A percentile compares a stretch with the other conserved stretches of the same genome.
Evolutionary conservation across 23 tunicate species (phyloP).

Genomic region (Ascidia mentula): DNA sequence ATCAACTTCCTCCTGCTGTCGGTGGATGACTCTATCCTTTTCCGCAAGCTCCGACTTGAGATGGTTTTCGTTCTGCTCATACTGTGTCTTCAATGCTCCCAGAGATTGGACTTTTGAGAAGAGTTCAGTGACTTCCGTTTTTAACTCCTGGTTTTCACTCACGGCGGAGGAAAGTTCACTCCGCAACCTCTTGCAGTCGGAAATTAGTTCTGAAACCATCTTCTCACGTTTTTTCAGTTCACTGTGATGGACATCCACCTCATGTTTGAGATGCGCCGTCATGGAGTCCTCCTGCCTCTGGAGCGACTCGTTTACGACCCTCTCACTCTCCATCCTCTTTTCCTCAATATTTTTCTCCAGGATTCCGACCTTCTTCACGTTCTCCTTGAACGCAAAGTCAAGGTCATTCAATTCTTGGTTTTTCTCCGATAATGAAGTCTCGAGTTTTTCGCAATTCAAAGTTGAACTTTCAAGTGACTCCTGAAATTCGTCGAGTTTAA

Average conservation of each 20-base stretch:
- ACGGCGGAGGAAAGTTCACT: slow-evolving; percentile 13
- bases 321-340: not conserved
- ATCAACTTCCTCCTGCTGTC: slow-evolving; percentile 59
- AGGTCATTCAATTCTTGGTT: not conserved
- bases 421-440: not conserved
- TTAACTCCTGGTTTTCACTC: slow-evolving; percentile 11
- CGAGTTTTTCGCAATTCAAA: not conserved
- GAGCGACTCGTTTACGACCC: not conserved
- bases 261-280: not conserved
- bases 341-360: slow-evolving; percentile 16
- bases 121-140: slow-evolving; percentile 12
- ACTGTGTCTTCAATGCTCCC: slow-evolving; percentile 64
- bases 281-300: not conserved
- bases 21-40: slow-evolving; percentile 66
- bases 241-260: slow-evolving; percentile 16
- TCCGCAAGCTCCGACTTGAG: slow-evolving; percentile 82
- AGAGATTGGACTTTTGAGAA: slow-evolving; percentile 51
- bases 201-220: slow-evolving; percentile 65
- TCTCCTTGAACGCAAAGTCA: not conserved
- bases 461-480: not conserved
- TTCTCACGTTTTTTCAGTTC: slow-evolving; percentile 65
- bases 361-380: not conserved
- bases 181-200: slow-evolving; percentile 74
- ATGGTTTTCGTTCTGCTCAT: slow-evolving; percentile 84
- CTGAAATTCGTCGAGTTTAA: not conserved